Evolutionary conservation across 2,113 vertebrate species (phyloP), one percentile per base, ranked within the genome.

Genomic region (Centrocercus urophasianus): DNA sequence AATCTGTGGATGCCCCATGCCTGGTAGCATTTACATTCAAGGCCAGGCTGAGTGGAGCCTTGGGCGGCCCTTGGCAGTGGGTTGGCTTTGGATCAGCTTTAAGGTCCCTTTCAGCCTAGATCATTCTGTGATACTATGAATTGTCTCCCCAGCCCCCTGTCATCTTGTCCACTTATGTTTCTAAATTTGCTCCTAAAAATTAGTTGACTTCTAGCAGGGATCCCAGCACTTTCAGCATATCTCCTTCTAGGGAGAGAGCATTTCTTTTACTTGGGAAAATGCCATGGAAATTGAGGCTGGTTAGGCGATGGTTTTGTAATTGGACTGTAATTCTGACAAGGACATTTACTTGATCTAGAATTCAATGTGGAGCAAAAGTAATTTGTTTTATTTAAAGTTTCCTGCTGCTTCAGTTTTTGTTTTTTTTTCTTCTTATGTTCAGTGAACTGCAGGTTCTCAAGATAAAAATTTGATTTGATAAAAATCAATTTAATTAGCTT

Each of bases 281-380:
- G 45, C 34, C 22, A 18, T 67, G 64, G 61, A 59, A 88, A 79
- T n/a, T 73, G 40, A 47, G 42, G 56, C 56, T 36, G 13, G 60
- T 54, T 40, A 59, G 13, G 45, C 79, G 66, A 73, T 70, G 75
- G 20, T 24, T 71, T 72, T 84, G 47, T 88, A 93, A 94, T 94
- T 81, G 48, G 20, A 56, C 69, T 83, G 76, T 88, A 86, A 61
- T 84, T 92, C 83, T 90, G 52, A 81, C 64, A 78, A 77, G 72
- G 43, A 67, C 25, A 12, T 83, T 91, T 86, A 32, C 50, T 86
- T 74, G 56, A 77, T 93, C 47, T 38, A 28, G 72, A 86, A 72
- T 91, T 94, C 73, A 95, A 11, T 91, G 52, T 25, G 40, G 52
- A 86, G 18, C 47, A 95, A 71, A 96, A 95, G 63, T 69, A 63